Base-by-base conservation (phyloP, 2,113 vertebrate species). In the Paraplagusia blochii region DNA sequence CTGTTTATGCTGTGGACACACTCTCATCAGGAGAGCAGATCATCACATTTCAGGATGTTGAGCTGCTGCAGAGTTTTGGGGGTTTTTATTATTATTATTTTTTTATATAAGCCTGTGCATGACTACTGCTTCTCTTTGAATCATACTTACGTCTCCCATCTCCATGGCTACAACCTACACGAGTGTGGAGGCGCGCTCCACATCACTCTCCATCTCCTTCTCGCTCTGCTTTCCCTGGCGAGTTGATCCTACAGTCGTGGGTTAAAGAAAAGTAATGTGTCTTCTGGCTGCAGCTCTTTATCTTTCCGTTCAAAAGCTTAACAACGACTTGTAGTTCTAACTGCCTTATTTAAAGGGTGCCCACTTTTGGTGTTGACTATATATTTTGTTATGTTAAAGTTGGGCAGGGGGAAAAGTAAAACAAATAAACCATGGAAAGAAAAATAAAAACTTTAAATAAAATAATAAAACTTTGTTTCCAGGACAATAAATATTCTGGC, bases 111-210 rank as follows among this genome's bases (percentile, higher is more conserved):
- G 84, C 79, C 70, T 74, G 74, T 80, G 69, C 67, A 78, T 76
- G 71, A 82, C 73, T 79, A 66, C 63, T 66, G 57, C 74, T 53
- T 70, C 80, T 77, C 76, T 85, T 85, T 88, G 81, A 77, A 79
- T 83, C 76, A 76, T 76, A 74, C 81, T 80, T 85, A 69, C 55
- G 47, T 81, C 76, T 83, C 69, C 50, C 64, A 81, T 90, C 85
- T 76, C 85, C 85, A 88, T 89, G 85, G 83, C 75, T 82, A 87
- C 86, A 80, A 76, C 80, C 80, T 84, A 83, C 82, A 76, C 75
- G 74, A 73, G 66, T 81, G 85, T 85, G 82, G 81, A 85, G 84
- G 83, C 73, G 71, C 61, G 13, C 57, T 72, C 70, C 71, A 46
- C 76, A 65, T 29, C 22, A 29, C 22, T 29, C 22, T 29, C 22